Evolutionary conservation across 2,797 vertebrate species (phyloP), one percentile per base, ranked within the genome.

Genomic region (Tadarida brasiliensis): DNA sequence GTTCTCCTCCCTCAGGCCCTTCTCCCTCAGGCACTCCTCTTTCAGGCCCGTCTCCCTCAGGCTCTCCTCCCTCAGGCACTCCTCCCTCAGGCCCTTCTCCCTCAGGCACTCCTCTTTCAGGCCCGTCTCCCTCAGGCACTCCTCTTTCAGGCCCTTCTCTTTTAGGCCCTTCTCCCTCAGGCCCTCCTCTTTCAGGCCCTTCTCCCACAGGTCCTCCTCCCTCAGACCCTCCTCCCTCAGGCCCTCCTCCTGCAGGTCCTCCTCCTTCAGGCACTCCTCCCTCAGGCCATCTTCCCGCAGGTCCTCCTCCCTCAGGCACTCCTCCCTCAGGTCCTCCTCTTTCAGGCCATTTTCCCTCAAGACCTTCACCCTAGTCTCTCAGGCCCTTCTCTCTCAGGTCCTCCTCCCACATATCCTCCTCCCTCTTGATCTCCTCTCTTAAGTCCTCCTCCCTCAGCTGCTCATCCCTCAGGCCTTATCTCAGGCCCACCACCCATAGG

Each of bases 331-430:
- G 0, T 0, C 59, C n/a, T 19, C n/a, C 49, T 30, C 85, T 3
- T 49, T 20, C 7, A 6, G 2, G 2, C 0, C 16, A 7, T 3
- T 11, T 14, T 3, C 26, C 19, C 70, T 47, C 56, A 9, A 61
- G 5, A 17, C 5, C n/a, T 35, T 83, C 68, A 16, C 30, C 82
- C 24, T n/a, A n/a, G 33, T 49, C 9, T 5, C 30, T 9, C 63
- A n/a, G 28, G 61, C 26, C 5, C 12, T 12, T 1, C 24, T 74
- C 74, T 28, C 49, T 20, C 30, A 77, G 28, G 16, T 19, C 39
- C 14, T 57, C 14, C 26, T 56, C 61, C 51, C 49, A 35, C 24
- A 12, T 33, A 4, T 12, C 30, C 33, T 12, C 30, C 33, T 78
- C 87, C 71, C 35, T 28, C 22, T 26, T 26, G 9, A 10, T 73